A percentile compares a stretch with the other conserved stretches of the same genome.
Evolutionary conservation across 2,888 invertebrate species (phyloP).

Genomic region (Drosophila putrida): DNA sequence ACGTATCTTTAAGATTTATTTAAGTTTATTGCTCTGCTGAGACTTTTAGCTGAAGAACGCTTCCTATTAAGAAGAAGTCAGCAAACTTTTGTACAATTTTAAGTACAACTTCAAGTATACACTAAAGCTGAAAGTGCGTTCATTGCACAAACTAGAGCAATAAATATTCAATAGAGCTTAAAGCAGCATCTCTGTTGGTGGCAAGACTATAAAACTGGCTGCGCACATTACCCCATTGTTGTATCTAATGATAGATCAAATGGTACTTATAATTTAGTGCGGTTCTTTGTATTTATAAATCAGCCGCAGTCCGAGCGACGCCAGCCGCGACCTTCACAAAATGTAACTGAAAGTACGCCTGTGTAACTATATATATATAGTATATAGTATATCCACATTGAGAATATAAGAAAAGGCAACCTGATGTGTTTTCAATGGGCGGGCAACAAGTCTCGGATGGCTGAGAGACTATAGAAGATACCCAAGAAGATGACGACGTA

Average conservation of each 20-base stretch:
- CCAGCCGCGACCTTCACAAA: slow-evolving; percentile 61
- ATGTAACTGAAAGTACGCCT: slow-evolving; percentile 14
- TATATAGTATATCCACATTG: neutral
- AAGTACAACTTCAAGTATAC: no score
- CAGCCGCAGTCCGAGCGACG: slow-evolving; percentile 49
- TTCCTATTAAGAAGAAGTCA: no score
- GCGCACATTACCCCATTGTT: slow-evolving; percentile 39
- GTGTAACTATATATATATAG: neutral
- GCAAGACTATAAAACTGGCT: slow-evolving; percentile 2
- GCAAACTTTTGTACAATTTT: no score
- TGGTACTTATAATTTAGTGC: slow-evolving; percentile 66
- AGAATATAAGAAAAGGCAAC: slow-evolving; percentile 3
- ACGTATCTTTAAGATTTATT: no score
- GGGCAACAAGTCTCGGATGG: slow-evolving; percentile 48
- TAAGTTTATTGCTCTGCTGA: no score
- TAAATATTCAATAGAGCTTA: slow-evolving; percentile 2
- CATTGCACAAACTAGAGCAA: neutral
- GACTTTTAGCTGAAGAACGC: no score
- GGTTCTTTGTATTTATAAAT: slow-evolving; percentile 69
- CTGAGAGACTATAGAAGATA: neutral
- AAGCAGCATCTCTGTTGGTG: neutral
- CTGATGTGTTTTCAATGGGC: slow-evolving; percentile 19
- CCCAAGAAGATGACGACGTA: slow-evolving; percentile 44
- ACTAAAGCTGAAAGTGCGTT: neutral
- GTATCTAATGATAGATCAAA: slow-evolving; percentile 57